These are phyloP conservation scores for Brachionus sp. DNA, from an alignment of 1,140 invertebrate genomes.

Conservation along the genomic window DNA sequence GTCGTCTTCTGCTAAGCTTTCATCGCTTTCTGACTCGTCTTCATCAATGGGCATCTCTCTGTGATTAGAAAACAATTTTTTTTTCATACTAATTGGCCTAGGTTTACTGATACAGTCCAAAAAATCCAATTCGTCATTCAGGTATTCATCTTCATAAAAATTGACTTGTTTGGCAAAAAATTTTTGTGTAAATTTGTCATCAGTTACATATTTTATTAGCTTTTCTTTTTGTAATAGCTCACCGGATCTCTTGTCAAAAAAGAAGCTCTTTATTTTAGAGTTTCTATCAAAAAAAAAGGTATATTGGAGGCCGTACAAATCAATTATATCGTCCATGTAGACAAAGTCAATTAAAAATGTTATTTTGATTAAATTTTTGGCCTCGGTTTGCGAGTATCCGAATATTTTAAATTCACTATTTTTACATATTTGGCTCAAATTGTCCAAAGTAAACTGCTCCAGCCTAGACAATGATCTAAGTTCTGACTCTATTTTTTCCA, in stretches of 20 bases:
- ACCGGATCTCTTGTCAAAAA: background rate
- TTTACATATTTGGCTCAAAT: background rate
- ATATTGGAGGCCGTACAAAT: background rate
- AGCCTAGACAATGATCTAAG: background rate
- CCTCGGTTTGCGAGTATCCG: background rate
- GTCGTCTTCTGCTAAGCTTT: background rate
- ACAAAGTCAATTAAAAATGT: background rate
- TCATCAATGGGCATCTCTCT: background rate
- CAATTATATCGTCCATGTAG: conserved; percentile 7
- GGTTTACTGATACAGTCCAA: background rate
- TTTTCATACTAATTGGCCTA: background rate
- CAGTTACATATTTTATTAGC: background rate
- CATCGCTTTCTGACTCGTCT: background rate
- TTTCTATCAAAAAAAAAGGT: background rate
- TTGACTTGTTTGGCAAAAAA: background rate
- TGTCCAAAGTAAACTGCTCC: background rate
- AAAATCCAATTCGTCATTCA: background rate
- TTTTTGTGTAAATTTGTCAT: background rate
- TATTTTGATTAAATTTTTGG: background rate
- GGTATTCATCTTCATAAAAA: conserved; percentile 7
- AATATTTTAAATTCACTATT: background rate
- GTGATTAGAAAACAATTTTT: background rate
- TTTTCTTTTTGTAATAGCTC: background rate
- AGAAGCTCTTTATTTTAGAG: background rate
- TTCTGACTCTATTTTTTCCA: conserved; percentile 27